A percentile compares a stretch with the other conserved stretches of the same genome.
Evolutionary conservation across 2,888 invertebrate genomes (phyloP).

Genomic region (Diarsia brunnea): DNA sequence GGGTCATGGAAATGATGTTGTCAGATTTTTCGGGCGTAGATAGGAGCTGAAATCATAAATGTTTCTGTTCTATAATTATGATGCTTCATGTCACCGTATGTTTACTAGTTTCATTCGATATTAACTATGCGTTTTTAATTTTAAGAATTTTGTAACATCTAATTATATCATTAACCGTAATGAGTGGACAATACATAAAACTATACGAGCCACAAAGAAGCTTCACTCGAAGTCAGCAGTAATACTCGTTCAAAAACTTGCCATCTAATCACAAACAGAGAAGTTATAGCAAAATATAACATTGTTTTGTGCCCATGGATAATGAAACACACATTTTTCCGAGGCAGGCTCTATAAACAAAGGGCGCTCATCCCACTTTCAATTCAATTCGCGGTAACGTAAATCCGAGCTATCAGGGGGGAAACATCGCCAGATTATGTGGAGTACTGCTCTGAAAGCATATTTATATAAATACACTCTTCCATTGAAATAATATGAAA

Average conservation of each 20-base stretch:
- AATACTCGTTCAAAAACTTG: conserved; percentile 22
- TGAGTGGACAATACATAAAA: background rate
- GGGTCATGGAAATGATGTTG: conserved; percentile 21
- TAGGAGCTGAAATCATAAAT: background rate
- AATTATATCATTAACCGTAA: background rate
- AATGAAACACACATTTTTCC: conserved; percentile 62
- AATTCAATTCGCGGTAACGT: conserved; percentile 77
- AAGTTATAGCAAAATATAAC: conserved; percentile 30
- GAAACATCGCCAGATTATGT: conserved; percentile 64
- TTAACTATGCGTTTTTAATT: background rate
- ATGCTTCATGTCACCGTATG: background rate
- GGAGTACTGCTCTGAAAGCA: conserved; percentile 56
- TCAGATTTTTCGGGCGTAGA: conserved; percentile 3
- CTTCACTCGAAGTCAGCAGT: background rate
- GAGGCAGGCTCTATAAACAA: conserved; percentile 76
- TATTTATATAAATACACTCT: conserved; percentile 47
- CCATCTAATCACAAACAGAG: conserved; percentile 22
- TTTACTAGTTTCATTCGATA: background rate
- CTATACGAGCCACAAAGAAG: background rate
- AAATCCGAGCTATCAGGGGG: conserved; percentile 68
- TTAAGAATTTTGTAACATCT: too few species aligned
- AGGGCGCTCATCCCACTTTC: conserved; percentile 76
- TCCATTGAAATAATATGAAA: conserved; percentile 40
- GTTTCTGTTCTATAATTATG: background rate
- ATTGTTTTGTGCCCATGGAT: conserved; percentile 43